Base-by-base conservation (phyloP, 2,888 invertebrate species). In the Trimorus sp. region DNA sequence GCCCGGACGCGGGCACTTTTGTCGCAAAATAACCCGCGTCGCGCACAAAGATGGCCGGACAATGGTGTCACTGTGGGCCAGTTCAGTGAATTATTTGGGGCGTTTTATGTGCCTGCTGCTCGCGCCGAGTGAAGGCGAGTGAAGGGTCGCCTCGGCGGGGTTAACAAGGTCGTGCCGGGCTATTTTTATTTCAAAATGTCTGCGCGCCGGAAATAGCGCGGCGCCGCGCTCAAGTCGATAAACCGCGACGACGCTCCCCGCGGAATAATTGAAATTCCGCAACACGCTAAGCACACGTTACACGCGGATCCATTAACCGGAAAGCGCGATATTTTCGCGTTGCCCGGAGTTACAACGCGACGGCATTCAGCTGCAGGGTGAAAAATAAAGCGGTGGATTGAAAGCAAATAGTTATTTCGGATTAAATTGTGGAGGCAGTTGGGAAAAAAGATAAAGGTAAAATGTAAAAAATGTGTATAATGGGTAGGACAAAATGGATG, bases 1-100 rank as follows among this genome's bases (percentile, higher is more conserved):
- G n/a, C n/a, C n/a, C n/a, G n/a, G n/a, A n/a, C n/a, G n/a, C n/a
- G n/a, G n/a, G n/a, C 53, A 73, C 84, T 85, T 86, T 88, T 88
- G 86, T 87, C 86, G 85, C 48, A 53, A 69, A 75, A 70, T 65
- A 79, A 79, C 69, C 63, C 56, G 42, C 37, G 36, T 63, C 56
- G 58, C 42, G 54, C 48, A 45, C 59, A 65, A 60, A 77, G 82
- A 79, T 75, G 82, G 80, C 82, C 83, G 82, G 74, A 81, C 49
- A 49, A 14, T 12, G 49, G 7, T 49, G 49, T 49, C 49, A 49
- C 49, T 5, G 1, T 14, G 12, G 7, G 74, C 86, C 79, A 83
- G 86, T 87, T 84, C 82, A 62, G 82, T 75, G 68, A 51, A 76
- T 81, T 73, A 81, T 66, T 82, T 79, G 45, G 49, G 69, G 38